Percentiles rank a stretch among this genome's conserved stretches.
These are phyloP conservation scores for Nephrotoma guestfalica DNA, from an alignment of 2,888 invertebrate genomes.

Conservation along the genomic window DNA sequence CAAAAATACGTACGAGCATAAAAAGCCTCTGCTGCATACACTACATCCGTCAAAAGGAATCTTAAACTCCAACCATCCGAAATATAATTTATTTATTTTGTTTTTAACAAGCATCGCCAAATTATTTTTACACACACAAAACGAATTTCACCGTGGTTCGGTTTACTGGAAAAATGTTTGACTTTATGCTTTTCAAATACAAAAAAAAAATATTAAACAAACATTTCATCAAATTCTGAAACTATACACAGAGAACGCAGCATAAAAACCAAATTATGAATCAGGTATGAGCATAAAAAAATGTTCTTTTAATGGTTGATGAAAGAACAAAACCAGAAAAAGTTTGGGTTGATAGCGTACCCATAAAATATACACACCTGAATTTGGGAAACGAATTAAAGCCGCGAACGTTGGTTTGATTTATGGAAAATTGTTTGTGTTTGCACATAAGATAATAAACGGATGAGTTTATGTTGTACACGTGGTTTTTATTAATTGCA, in stretches of 20 bases:
- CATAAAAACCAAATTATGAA: not conserved
- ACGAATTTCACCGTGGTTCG: not conserved
- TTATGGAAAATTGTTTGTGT: too few species aligned
- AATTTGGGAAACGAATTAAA: too few species aligned
- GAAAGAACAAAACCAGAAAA: not conserved
- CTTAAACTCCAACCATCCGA: not conserved
- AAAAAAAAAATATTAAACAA: not conserved
- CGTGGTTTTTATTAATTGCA: too few species aligned
- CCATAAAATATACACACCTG: not conserved
- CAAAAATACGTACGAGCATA: not conserved
- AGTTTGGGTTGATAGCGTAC: not conserved
- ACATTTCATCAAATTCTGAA: not conserved
- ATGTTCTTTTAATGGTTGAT: not conserved
- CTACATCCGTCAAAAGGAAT: not conserved
- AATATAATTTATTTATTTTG: not conserved
- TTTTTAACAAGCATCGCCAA: not conserved
- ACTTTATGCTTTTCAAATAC: not conserved
- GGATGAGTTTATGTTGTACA: too few species aligned
- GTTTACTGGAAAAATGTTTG: not conserved
- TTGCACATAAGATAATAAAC: too few species aligned
- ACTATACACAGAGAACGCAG: not conserved
- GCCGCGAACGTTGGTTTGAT: too few species aligned
- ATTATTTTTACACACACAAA: not conserved
- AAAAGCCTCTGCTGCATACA: not conserved
- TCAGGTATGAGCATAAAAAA: not conserved